phyloP scores from a whole-genome alignment of 2,888 invertebrate species.

The Pollenia amentaria region DNA sequence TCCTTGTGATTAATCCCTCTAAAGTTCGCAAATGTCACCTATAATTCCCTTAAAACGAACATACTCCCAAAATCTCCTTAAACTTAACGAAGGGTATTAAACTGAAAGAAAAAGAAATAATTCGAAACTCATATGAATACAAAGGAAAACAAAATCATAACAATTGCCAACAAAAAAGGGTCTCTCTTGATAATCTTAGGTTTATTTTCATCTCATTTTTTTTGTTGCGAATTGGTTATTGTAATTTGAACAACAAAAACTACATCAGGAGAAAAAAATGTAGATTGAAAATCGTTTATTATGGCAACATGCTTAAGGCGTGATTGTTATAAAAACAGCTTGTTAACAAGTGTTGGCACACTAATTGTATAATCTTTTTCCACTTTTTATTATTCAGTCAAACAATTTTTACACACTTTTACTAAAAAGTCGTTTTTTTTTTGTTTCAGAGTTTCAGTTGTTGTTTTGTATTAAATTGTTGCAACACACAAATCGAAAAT shows the following conservation, averaged over 20 bases:
- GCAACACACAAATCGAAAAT: constrained; percentile 49
- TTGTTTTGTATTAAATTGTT: constrained; percentile 54
- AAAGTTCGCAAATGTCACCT: not conserved
- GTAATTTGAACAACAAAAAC: constrained; percentile 46
- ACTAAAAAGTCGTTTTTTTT: constrained; percentile 13
- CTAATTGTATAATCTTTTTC: constrained; percentile 79
- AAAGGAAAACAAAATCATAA: constrained; percentile 69
- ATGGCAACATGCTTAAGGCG: constrained; percentile 79
- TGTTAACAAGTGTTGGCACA: constrained; percentile 83
- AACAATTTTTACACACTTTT: constrained; percentile 61
- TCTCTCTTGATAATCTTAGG: constrained; percentile 57
- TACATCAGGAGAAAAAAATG: constrained; percentile 30
- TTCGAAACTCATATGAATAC: constrained; percentile 70
- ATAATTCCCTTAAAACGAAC: not conserved
- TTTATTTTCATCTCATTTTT: constrained; percentile 44
- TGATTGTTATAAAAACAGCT: constrained; percentile 79
- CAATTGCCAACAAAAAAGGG: constrained; percentile 57
- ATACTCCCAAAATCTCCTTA: not conserved
- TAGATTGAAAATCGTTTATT: constrained; percentile 73
- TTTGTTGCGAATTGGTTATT: constrained; percentile 20
- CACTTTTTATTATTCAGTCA: constrained; percentile 59
- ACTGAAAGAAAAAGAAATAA: constrained; percentile 19
- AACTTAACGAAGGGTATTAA: constrained; percentile 29
- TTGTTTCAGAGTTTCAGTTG: not conserved
- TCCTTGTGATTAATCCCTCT: not conserved